Percentiles rank a stretch among this genome's conserved stretches.
Conservation (phyloP, 2,113 vertebrate species). For the Aspidoscelis tigris region DNA sequence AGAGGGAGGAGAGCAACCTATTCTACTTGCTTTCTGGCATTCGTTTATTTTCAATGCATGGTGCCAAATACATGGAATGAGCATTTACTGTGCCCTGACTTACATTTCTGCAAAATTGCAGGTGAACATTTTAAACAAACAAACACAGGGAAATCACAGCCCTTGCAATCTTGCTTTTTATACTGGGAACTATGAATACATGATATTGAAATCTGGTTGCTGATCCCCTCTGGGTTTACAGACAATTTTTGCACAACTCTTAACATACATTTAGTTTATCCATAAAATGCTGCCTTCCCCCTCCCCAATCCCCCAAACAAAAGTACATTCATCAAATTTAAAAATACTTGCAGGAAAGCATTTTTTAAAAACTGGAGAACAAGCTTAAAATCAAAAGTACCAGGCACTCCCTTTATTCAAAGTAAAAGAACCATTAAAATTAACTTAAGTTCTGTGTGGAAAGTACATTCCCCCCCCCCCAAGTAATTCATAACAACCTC, state of each 20-base stretch:
- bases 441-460: constrained; percentile 47
- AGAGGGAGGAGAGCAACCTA: constrained; percentile 67
- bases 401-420: constrained; percentile 65
- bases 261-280: constrained; percentile 79
- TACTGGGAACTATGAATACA: constrained; percentile 79
- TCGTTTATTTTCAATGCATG: constrained; percentile 71
- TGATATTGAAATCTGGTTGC: constrained; percentile 78
- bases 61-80: constrained; percentile 64
- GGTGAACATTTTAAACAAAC: constrained; percentile 72
- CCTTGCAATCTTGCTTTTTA: constrained; percentile 68
- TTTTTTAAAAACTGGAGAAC: constrained; percentile 61
- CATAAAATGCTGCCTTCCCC: constrained; percentile 80
- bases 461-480: not conserved
- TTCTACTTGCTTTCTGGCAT: constrained; percentile 67
- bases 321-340: constrained; percentile 68
- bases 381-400: constrained; percentile 73
- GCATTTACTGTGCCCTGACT: constrained; percentile 74
- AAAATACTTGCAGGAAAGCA: constrained; percentile 71
- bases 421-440: constrained; percentile 67
- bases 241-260: constrained; percentile 77
- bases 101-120: constrained; percentile 75
- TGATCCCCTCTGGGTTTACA: constrained; percentile 80
- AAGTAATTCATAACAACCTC: constrained; percentile 38
- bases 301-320: not conserved
- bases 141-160: constrained; percentile 68